Percentiles rank a stretch among this genome's conserved stretches.
These are phyloP conservation scores for Diphyllodes magnificus DNA, from an alignment of 2,113 vertebrate species.

Conservation along the genomic window DNA sequence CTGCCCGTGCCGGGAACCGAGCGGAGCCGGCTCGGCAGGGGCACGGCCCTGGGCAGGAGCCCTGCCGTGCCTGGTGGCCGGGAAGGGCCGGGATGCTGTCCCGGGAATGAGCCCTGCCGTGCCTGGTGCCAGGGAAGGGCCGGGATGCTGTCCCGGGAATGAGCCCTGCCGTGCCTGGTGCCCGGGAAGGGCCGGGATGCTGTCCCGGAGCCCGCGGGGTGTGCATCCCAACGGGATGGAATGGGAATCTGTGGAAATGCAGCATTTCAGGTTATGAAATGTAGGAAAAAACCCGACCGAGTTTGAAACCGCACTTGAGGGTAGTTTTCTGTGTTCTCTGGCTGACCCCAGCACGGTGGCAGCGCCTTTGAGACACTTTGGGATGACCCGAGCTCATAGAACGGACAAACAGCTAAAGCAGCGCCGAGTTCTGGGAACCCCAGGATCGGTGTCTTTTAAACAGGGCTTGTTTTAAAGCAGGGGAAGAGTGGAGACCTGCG, in stretches of 20 bases:
- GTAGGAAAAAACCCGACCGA: accelerated
- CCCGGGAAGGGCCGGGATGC: neutral
- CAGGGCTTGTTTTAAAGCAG: neutral
- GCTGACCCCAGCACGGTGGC: accelerated
- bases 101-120: too few species aligned
- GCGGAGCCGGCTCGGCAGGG: neutral
- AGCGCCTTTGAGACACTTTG: neutral
- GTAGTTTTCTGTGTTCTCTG: neutral
- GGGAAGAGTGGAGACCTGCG: neutral
- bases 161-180: neutral
- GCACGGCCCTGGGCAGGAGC: neutral
- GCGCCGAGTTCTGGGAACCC: neutral
- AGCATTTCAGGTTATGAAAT: neutral
- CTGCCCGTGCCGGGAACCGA: neutral
- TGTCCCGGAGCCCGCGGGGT: accelerated
- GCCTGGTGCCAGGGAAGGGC: neutral
- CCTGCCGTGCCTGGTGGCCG: neutral
- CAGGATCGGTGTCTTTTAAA: accelerated
- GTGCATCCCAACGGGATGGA: neutral
- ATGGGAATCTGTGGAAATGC: neutral
- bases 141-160: neutral
- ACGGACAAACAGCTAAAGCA: accelerated
- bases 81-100: neutral
- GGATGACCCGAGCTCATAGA: neutral
- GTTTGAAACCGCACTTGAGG: accelerated